Conservation (phyloP, 2,113 vertebrate genomes). For the Hydrochoerus hydrochaeris region DNA sequence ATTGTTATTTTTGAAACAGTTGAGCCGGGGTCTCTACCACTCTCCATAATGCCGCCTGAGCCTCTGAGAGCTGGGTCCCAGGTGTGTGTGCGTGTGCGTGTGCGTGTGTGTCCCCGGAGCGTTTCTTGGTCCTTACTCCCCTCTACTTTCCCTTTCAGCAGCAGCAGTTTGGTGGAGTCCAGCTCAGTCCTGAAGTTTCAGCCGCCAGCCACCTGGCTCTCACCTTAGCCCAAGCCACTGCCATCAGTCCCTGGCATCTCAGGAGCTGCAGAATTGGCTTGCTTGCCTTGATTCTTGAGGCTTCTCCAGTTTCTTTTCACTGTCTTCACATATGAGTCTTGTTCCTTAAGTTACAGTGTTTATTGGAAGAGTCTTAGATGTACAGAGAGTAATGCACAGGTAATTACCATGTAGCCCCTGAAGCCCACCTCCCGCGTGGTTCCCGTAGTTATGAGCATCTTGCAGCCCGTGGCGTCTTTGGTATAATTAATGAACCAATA, state of each 20-base stretch:
- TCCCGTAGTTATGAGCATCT: not conserved
- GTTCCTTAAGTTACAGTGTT: not conserved
- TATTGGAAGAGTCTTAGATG: not conserved
- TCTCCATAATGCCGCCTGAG: not conserved
- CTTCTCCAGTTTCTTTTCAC: not conserved
- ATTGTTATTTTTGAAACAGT: not conserved
- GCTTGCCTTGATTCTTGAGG: not conserved
- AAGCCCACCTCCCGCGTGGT: rapidly evolving
- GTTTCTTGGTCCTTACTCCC: not conserved
- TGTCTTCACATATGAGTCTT: not conserved
- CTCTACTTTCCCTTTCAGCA: no score
- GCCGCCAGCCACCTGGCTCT: not conserved
- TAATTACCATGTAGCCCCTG: not conserved
- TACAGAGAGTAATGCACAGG: not conserved
- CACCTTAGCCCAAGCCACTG: not conserved
- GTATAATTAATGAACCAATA: not conserved
- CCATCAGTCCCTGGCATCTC: not conserved
- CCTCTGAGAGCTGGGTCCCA: not conserved
- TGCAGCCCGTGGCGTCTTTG: not conserved
- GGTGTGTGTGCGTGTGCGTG: no score
- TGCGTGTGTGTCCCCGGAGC: not conserved
- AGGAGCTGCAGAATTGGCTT: not conserved
- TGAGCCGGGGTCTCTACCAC: not conserved
- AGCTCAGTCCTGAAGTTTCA: not conserved
- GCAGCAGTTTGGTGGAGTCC: not conserved